Percentiles rank a stretch among this genome's conserved stretches.
These are phyloP conservation scores for Coptotermes formosanus DNA, from an alignment of 1,140 invertebrate genomes.

Conservation along the genomic window DNA sequence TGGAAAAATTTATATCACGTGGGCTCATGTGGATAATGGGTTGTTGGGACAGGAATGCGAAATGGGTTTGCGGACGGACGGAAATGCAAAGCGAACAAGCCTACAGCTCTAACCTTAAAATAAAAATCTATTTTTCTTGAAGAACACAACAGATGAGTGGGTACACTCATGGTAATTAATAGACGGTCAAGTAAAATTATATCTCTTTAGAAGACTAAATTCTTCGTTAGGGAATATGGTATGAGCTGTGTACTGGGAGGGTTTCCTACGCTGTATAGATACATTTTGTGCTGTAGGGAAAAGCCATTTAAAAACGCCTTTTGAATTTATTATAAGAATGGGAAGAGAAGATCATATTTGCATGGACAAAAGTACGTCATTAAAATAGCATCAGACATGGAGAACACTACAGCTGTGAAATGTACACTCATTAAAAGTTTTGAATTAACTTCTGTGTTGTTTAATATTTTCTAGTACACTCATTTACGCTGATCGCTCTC, in stretches of 20 bases:
- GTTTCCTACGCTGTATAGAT: no score
- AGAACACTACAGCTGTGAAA: neutral
- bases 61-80: no score
- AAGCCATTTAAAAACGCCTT: neutral
- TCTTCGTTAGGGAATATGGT: neutral
- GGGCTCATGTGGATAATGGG: neutral
- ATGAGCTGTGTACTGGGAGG: neutral
- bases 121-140: neutral
- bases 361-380: constrained; percentile 12
- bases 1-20: neutral
- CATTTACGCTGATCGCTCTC: no score
- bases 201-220: neutral
- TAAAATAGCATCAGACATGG: constrained; percentile 6
- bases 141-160: neutral
- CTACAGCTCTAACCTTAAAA: neutral
- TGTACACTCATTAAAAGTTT: neutral
- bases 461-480: neutral
- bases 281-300: neutral
- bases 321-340: constrained; percentile 3
- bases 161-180: neutral
- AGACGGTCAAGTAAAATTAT: neutral
- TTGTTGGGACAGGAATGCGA: no score
- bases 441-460: neutral
- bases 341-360: neutral
- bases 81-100: neutral